Evolutionary conservation across 2,888 invertebrate species (phyloP), one percentile per base, ranked within the genome.

Genomic region (Drosophila infuscata): DNA sequence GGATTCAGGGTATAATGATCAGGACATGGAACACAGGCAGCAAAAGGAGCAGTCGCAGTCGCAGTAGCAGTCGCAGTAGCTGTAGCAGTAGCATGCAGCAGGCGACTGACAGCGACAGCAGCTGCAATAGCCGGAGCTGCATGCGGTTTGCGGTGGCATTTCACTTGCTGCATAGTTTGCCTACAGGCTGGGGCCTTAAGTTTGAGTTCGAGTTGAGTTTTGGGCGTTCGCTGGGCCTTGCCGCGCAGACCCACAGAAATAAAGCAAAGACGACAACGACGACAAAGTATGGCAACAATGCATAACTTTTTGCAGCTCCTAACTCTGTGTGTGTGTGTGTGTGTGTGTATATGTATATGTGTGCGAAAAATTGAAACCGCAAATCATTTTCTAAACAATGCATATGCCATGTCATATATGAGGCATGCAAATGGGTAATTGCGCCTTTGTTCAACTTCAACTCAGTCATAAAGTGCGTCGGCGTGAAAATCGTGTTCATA

Each of bases 331-430:
- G 46, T 56, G 8, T 48, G 36, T 57, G 29, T 61, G 5, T 57
- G 25, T 61, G 48, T 57, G 32, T 51, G 38, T 62, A 3, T 25
- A 2, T 25, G 2, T 25, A 25, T 56, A 38, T 70, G 58, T 80
- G 54, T 66, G 79, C 69, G 69, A 84, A 82, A 88, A 84, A 84
- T 84, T 89, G 79, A 79, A 89, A 63, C 89, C 85, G 88, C 84
- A 84, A 89, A 84, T 84, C 84, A 84, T 84, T 84, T 84, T 79
- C 76, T 81, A 87, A 89, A 84, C 84, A 84, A 84, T 89, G 84
- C 84, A 87, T 89, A 89, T 89, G 84, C 85, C 89, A 84, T 89
- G 84, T 89, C 89, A 88, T 76, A 81, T 71, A 73, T 68, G 83
- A 53, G 70, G 72, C 79, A 64, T 66, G 43, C 63, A 63, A 60